Evolutionary conservation across 1,140 invertebrate species (phyloP), one percentile per base, ranked within the genome.

Genomic region (Stegodyphus mimosarum): DNA sequence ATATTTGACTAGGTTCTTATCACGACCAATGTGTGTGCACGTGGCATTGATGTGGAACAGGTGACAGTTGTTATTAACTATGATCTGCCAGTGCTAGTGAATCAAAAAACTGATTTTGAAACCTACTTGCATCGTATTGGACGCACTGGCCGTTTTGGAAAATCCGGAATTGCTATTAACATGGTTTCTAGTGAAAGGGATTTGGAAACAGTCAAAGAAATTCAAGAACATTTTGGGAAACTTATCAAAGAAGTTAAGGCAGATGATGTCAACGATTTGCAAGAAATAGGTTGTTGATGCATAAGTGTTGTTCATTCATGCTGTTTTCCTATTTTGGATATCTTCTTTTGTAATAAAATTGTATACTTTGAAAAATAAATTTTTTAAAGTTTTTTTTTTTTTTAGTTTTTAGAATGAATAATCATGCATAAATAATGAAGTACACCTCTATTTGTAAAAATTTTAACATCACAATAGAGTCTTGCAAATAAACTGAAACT

Each of bases 31-130:
- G 88, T 89, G 7, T 87, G 88, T 83, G 88, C 91, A 89, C 11
- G 89, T 94, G 97, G 98, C 69, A 99, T 99, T 90, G 98, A 99
- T 90, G 95, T 99, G 4, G 96, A 97, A 89, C 95, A 97, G 93
- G 98, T 99, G 0, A 99, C 97, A 6, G 93, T 99, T 70, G 98
- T 99, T 0, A 96, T 99, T 0, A 99, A 99, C 90, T 99, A 98
- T 91, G 98, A 99, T 91, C 92, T 99, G 87, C 98, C 98, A 6
- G 93, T 98, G 87, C 94, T 96, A 89, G 89, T 94, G 55, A 87
- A 88, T 6, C 93, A 93, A 9, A 18, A 55, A 17, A 95, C 97
- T 4, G 98, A 99, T 90, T 98, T 95, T 91, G 98, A 99, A 90
- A 99, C 98, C 0, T 99, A 99, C 90, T 92, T 99, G 51, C 98